Evolutionary conservation across 2,888 invertebrate species (phyloP), one percentile per base, ranked within the genome.

Genomic region (Meloe dianella): DNA sequence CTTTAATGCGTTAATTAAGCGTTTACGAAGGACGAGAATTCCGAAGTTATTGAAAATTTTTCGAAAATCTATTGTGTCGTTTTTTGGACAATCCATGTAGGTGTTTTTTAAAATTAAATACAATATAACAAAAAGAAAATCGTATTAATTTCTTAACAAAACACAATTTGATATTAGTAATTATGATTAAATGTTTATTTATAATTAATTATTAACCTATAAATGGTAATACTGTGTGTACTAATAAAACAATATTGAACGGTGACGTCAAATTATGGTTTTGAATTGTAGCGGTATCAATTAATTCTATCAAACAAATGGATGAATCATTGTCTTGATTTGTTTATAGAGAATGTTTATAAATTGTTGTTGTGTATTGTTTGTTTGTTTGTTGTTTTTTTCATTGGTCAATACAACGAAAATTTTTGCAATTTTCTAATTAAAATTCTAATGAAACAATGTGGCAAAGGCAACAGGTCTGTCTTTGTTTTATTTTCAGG

Each of bases 21-120:
- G 35, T 35, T 17, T 51, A 20, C 10, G n/a, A 17, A 32, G 56
- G 35, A 17, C 22, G 30, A 35, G 35, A 14, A 35, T 47, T 35
- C 24, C 35, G 22, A 1, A 47, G 29, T 61, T 61, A 4, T 41
- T 61, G n/a, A 29, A n/a, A 7, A 32, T 14, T 51, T 35, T 32
- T 35, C 32, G 58, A 7, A 58, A 29, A 58, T 56, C 35, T 63
- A 27, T 63, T 29, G 63, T 27, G 41, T 63, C 58, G 63, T 63
- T 58, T 41, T 63, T 63, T 58, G 12, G 14, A 41, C 20, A 22
- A 35, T 20, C 32, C n/a, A 58, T 17, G 63, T 63, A 63, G 63
- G 57, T 63, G 63, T 38, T 63, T n/a, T n/a, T n/a, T n/a, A n/a
- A n/a, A n/a, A n/a, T n/a, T n/a, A n/a, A n/a, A n/a, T n/a, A n/a